Percentiles rank a stretch among this genome's conserved stretches.
Evolutionary conservation across 2,888 invertebrate species (phyloP).

Genomic region (Hymenopus coronatus): DNA sequence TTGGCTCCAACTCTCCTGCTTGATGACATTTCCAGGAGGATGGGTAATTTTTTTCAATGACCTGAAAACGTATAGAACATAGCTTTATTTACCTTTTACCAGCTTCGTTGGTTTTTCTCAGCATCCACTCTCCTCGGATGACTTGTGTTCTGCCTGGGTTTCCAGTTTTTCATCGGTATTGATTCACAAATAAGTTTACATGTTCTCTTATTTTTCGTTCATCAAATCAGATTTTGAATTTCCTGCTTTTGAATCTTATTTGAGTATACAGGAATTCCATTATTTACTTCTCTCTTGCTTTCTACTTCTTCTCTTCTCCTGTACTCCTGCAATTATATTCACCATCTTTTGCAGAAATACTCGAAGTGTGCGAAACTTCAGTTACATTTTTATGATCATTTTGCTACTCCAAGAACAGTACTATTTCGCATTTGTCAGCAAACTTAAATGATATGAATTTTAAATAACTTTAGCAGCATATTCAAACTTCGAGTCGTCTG

Average conservation of each 20-base stretch:
- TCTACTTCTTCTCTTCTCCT: neutral
- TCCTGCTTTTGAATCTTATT: neutral
- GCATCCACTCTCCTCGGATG: neutral
- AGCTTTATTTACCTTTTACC: too few relatives aligned
- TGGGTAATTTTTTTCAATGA: too few relatives aligned
- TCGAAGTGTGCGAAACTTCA: neutral
- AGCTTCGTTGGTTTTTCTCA: neutral
- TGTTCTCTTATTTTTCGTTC: neutral
- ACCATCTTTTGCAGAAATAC: neutral
- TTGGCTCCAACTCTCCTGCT: too few relatives aligned
- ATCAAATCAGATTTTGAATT: neutral
- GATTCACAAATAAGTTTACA: neutral
- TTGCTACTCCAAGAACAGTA: neutral
- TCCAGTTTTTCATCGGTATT: neutral
- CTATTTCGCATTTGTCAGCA: too few relatives aligned
- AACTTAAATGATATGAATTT: too few relatives aligned
- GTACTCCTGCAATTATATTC: neutral
- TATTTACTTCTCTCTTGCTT: neutral
- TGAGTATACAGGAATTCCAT: neutral
- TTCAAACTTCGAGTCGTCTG: too few relatives aligned
- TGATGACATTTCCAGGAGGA: too few relatives aligned
- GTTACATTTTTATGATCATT: neutral
- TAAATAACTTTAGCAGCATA: too few relatives aligned
- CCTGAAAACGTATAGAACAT: too few relatives aligned
- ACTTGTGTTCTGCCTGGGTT: neutral